Evolutionary conservation across 2,113 vertebrate genomes (phyloP), one percentile per base, ranked within the genome.

Genomic region (Lagopus muta): DNA sequence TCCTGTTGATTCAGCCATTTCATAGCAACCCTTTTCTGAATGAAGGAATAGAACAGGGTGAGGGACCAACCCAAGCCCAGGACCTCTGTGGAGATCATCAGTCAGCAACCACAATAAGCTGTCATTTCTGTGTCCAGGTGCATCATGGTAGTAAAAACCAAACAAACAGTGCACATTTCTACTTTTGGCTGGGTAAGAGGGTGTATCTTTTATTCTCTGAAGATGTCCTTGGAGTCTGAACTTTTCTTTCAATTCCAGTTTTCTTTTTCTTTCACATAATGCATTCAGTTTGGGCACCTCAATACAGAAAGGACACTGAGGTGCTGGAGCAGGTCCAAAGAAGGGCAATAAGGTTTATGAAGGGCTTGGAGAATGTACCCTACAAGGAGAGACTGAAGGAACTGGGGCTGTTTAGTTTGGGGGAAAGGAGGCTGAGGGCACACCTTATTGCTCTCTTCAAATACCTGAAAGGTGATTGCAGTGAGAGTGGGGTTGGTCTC

Each of bases 51-150:
- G 6, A 85, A 57, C 16, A 55, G 30, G 34, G 25, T 86, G 62
- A 89, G 54, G 40, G 92, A 89, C 13, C 0, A 0, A 76, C 21
- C 9, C 36, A n/a, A 0, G 6, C 13, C 40, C 28, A 61, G 11
- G 15, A 82, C 27, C 5, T 48, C 50, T 71, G 2, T 27, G 30
- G 52, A 50, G 8, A 5, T 42, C n/a, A 89, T 8, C 47, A 40
- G 43, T 73, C 27, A 78, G 47, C 6, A 78, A 14, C 27, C 66
- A 55, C 2, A 2, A 27, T 24, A 19, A 86, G 85, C 25, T 8
- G 24, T 13, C 50, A 38, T 19, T 47, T 73, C 52, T 20, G 3
- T 28, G n/a, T n/a, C 16, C 74, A 70, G 42, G 10, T 14, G 3
- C 38, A 55, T 18, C 3, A 0, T 10, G 47, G 19, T 47, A 19